A percentile compares a stretch with the other conserved stretches of the same genome.
These are phyloP conservation scores for Trypoxylon attenuatum DNA, from an alignment of 2,888 invertebrate species.

Conservation along the genomic window DNA sequence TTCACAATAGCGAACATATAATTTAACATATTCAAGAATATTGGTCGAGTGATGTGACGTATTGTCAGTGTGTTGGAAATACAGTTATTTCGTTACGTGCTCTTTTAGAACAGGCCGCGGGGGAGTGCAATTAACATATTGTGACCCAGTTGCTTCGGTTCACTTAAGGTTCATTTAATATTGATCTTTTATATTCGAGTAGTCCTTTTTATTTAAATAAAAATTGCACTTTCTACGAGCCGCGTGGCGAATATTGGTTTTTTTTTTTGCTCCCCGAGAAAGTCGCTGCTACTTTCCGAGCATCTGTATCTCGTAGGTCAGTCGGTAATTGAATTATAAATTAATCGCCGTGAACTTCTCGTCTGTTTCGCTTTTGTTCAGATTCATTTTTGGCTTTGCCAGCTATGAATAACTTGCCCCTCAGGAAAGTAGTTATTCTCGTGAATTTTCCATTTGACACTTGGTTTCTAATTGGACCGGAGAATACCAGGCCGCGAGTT, in stretches of 20 bases:
- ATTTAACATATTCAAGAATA: too few species aligned
- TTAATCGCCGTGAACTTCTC: conserved; percentile 13
- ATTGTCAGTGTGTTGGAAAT: too few species aligned
- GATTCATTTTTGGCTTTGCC: conserved; percentile 20
- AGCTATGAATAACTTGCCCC: conserved; percentile 26
- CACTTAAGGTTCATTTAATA: too few species aligned
- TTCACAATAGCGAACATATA: too few species aligned
- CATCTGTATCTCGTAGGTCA: not conserved
- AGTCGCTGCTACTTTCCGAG: too few species aligned
- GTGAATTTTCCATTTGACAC: conserved; percentile 44
- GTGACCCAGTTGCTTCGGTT: conserved; percentile 37
- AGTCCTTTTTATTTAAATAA: too few species aligned
- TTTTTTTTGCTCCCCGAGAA: too few species aligned
- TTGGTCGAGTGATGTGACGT: too few species aligned
- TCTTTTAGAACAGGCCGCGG: conserved; percentile 30
- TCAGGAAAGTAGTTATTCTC: conserved; percentile 36
- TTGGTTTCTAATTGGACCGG: conserved; percentile 44
- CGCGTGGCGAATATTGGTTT: too few species aligned
- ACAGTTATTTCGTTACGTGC: too few species aligned
- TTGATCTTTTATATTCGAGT: too few species aligned
- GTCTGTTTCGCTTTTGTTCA: conserved; percentile 20
- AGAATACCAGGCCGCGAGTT: conserved; percentile 24
- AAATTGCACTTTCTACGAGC: too few species aligned
- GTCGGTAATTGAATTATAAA: conserved; percentile 22
- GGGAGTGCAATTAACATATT: conserved; percentile 43